phyloP scores from a whole-genome alignment of 2,888 invertebrate genomes.

The Pyrgus malvae region DNA sequence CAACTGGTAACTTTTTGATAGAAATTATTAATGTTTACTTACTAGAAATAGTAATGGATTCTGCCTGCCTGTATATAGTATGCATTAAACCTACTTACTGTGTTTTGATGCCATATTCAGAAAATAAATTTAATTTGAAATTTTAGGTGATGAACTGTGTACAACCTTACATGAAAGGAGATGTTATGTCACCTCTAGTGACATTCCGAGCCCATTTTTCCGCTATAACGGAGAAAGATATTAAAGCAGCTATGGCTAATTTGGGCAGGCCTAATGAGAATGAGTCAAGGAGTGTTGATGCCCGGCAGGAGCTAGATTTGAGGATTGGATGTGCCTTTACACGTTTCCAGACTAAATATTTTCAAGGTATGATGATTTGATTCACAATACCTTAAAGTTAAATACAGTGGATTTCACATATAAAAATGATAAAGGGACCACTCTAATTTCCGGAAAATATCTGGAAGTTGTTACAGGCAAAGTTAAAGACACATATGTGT shows the following conservation, averaged over 20 bases:
- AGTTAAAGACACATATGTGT: too few species aligned
- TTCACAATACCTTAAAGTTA: background rate
- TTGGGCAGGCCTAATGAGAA: slow-evolving; percentile 96
- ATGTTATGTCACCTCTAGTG: slow-evolving; percentile 83
- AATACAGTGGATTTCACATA: too few species aligned
- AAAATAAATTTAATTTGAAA: too few species aligned
- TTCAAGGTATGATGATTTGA: slow-evolving; percentile 84
- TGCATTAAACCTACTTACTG: too few species aligned
- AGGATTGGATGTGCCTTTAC: slow-evolving; percentile 99
- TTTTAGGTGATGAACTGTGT: slow-evolving; percentile 87
- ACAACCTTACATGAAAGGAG: slow-evolving; percentile 86
- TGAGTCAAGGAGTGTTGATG: slow-evolving; percentile 97
- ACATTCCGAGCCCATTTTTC: slow-evolving; percentile 97
- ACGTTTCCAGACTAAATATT: slow-evolving; percentile 98
- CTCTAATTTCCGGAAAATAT: too few species aligned
- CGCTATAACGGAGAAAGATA: slow-evolving; percentile 98
- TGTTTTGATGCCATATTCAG: too few species aligned
- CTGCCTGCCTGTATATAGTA: too few species aligned
- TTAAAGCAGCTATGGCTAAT: slow-evolving; percentile 94
- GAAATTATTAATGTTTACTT: too few species aligned
- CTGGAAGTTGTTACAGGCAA: too few species aligned
- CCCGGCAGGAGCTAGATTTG: slow-evolving; percentile 97
- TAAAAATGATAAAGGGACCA: too few species aligned
- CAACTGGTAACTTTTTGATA: too few species aligned
- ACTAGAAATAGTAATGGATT: too few species aligned